These are phyloP conservation scores for Teleiodes luculella DNA, from an alignment of 2,888 invertebrate genomes.

Conservation along the genomic window DNA sequence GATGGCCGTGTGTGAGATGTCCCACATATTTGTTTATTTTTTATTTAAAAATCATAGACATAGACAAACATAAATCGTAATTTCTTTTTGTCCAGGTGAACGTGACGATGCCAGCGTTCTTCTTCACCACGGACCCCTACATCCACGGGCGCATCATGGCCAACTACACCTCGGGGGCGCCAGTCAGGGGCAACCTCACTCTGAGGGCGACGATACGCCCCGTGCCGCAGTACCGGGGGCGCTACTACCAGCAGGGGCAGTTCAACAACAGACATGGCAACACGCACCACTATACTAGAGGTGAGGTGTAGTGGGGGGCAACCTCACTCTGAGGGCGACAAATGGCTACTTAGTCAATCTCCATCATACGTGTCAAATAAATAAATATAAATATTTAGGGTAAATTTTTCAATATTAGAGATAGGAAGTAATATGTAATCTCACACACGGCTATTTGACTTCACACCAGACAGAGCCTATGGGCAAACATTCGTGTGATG, in stretches of 20 bases:
- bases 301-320: slow-evolving; percentile 83
- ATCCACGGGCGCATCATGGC: slow-evolving; percentile 94
- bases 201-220: slow-evolving; percentile 88
- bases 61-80: too few relatives aligned
- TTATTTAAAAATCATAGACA: too few relatives aligned
- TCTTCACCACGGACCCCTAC: slow-evolving; percentile 90
- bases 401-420: too few relatives aligned
- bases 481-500: too few relatives aligned
- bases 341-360: too few relatives aligned
- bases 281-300: slow-evolving; percentile 62
- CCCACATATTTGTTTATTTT: too few relatives aligned
- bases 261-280: slow-evolving; percentile 65
- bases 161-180: slow-evolving; percentile 96
- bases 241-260: slow-evolving; percentile 60
- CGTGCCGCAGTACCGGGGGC: slow-evolving; percentile 79
- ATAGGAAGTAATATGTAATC: too few relatives aligned
- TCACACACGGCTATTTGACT: too few relatives aligned
- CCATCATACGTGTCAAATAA: too few relatives aligned
- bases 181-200: slow-evolving; percentile 93
- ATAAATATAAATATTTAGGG: too few relatives aligned
- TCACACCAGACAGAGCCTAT: too few relatives aligned
- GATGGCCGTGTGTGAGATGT: too few relatives aligned
- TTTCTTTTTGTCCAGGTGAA: slow-evolving; percentile 83
- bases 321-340: slow-evolving; percentile 90
- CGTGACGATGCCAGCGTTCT: slow-evolving; percentile 96